Evolutionary conservation across 2,888 invertebrate species (phyloP), one percentile per base, ranked within the genome.

Genomic region (Acronicta aceris): DNA sequence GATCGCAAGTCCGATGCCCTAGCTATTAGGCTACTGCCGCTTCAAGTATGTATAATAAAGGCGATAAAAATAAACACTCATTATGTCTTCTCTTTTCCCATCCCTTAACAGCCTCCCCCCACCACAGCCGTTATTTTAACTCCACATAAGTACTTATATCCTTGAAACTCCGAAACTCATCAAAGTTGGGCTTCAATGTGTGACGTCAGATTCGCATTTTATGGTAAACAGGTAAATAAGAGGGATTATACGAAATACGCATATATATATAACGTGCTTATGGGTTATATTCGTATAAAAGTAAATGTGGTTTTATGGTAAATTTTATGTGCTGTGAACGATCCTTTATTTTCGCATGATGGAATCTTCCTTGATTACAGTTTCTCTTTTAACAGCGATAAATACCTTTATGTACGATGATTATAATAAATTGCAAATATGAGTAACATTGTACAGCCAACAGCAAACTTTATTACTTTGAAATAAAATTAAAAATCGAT

Each of bases 151-250:
- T 65, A 66, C 66, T 57, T 60, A 62, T 43, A 68, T 67, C 59
- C 69, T 75, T 76, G 53, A 70, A 76, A 80, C 62, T 81, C 73
- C 50, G 45, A 47, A 75, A 76, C 71, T 77, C 72, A 74, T 80
- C 72, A 70, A 77, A 81, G 70, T 79, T 75, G 25, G 30, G 40
- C 61, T 55, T 58, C 62, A 59, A 64, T 70, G 75, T 75, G 76
- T 79, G 62, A 54, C 69, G 76, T 70, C 54, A 70, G 69, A 72
- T 75, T 70, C 72, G 68, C 72, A 73, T 81, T 78, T 74, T 78
- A 82, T 81, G 83, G 72, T 77, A 83, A 83, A 48, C 59, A 81
- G 68, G 63, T 78, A 76, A 74, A 78, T 76, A 78, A 55, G 63
- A 27, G 10, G 60, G 69, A 67, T 75, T 70, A 65, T 33, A 50